Evolutionary conservation across 2,797 vertebrate species (phyloP), one percentile per base, ranked within the genome.

Genomic region (Pteropus rufus): DNA sequence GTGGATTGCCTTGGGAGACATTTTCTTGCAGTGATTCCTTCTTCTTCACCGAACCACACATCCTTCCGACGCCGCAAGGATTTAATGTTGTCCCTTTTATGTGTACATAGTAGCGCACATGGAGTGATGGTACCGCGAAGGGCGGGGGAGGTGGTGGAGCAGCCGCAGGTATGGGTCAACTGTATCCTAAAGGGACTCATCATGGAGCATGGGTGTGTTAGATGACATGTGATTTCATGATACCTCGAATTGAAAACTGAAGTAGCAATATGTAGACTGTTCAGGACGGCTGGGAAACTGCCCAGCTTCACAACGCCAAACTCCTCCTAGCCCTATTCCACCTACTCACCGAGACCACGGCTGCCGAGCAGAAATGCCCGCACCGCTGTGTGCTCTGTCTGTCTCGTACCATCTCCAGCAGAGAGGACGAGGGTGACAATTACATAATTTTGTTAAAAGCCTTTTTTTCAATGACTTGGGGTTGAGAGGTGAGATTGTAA

Each of bases 371-470:
- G 46, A 67, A 85, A 79, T 18, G 23, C 15, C 70, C 8, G 3
- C 31, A 9, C 36, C 44, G 34, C 36, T 65, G 0, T 12, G 14
- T 19, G 18, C 16, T 52, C n/a, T 49, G 62, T 67, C 16, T 9
- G 73, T 31, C n/a, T 67, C 9, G 0, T 7, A 36, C 18, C 34
- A 15, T 14, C 24, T 10, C 64, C 6, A 39, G 15, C 56, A 85
- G 34, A 56, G 85, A 80, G 21, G 7, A 70, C 21, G 44, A 69
- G 39, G 24, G 31, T 26, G 67, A 75, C 19, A 54, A 64, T 72
- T 65, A 58, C 0, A 19, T 18, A 56, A 84, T 75, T 90, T 58
- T 23, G 21, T 26, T 69, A 76, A 94, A 97, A 76, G 80, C n/a
- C 56, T 77, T 36, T 88, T 88, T 81, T 84, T 87, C 1, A 4